Percentiles rank a stretch among this genome's conserved stretches.
These are phyloP conservation scores for Drosophila eugracilis DNA, from an alignment of 1,140 invertebrate genomes.

Conservation along the genomic window DNA sequence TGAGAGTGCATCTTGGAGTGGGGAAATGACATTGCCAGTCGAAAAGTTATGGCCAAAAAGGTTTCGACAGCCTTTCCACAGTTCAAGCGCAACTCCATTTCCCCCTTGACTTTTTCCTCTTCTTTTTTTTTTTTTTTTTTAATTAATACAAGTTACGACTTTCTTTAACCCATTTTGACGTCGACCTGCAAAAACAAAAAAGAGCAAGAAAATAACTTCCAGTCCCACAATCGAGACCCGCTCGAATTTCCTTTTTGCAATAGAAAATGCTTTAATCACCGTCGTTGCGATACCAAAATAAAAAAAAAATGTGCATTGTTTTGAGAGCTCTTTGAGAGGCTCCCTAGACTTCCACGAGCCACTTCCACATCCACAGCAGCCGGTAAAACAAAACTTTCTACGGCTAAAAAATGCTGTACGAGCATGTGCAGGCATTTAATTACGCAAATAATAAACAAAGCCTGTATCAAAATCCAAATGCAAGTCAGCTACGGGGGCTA, in stretches of 20 bases:
- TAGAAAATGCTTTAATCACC: slow-evolving; percentile 56
- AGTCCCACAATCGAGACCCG: slow-evolving; percentile 29
- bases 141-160: slow-evolving; percentile 77
- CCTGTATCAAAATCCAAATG: slow-evolving; percentile 23
- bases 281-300: slow-evolving; percentile 18
- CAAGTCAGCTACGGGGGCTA: slow-evolving; percentile 31
- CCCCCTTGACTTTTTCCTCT: slow-evolving; percentile 29
- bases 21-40: slow-evolving; percentile 11
- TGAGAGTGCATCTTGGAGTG: slow-evolving; percentile 5
- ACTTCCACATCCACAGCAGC: slow-evolving; percentile 26
- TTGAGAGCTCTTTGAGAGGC: slow-evolving; percentile 22
- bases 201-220: slow-evolving; percentile 40
- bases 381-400: slow-evolving; percentile 64
- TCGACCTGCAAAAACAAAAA: neutral
- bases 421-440: slow-evolving; percentile 65
- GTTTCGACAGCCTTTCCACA: slow-evolving; percentile 18
- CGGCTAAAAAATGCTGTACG: slow-evolving; percentile 18
- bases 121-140: slow-evolving; percentile 43
- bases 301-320: slow-evolving; percentile 56
- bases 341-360: slow-evolving; percentile 21
- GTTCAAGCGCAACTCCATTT: slow-evolving; percentile 7
- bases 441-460: slow-evolving; percentile 68
- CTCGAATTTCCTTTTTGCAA: slow-evolving; percentile 53
- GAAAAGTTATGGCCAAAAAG: slow-evolving; percentile 35
- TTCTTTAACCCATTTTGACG: slow-evolving; percentile 71